Conservation (phyloP, 2,797 vertebrate genomes). For the Phalloptychus januarius region DNA sequence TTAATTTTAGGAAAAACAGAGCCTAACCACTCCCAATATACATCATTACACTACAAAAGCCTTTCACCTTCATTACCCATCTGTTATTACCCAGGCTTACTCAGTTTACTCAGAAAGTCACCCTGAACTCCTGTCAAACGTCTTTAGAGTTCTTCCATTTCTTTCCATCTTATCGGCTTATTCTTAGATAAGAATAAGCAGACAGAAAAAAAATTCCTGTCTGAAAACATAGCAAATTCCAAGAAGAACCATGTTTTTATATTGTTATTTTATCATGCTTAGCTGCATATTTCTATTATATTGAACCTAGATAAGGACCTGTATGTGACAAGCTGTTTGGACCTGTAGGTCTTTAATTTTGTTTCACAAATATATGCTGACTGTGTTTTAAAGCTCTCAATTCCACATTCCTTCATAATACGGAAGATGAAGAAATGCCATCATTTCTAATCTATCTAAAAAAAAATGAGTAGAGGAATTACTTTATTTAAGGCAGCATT, state of each 20-base stretch:
- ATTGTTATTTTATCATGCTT: slow-evolving; percentile 49
- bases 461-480: slow-evolving; percentile 61
- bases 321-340: slow-evolving; percentile 53
- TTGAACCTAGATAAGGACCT: slow-evolving; percentile 59
- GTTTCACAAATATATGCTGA: slow-evolving; percentile 46
- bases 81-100: background rate
- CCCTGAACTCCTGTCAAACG: background rate
- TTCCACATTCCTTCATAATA: slow-evolving; percentile 59
- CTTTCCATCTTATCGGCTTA: background rate
- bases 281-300: slow-evolving; percentile 61
- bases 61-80: background rate
- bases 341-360: slow-evolving; percentile 74
- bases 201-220: slow-evolving; percentile 47
- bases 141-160: background rate
- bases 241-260: slow-evolving; percentile 58
- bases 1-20: background rate
- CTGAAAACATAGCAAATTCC: slow-evolving; percentile 41
- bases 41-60: background rate
- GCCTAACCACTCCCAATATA: background rate
- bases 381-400: slow-evolving; percentile 79
- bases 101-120: background rate
- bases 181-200: no score
- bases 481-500: slow-evolving; percentile 61
- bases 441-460: slow-evolving; percentile 55
- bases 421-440: background rate